Evolutionary conservation across 2,888 invertebrate genomes (phyloP).

Genomic region (Limnephilus lunatus): DNA sequence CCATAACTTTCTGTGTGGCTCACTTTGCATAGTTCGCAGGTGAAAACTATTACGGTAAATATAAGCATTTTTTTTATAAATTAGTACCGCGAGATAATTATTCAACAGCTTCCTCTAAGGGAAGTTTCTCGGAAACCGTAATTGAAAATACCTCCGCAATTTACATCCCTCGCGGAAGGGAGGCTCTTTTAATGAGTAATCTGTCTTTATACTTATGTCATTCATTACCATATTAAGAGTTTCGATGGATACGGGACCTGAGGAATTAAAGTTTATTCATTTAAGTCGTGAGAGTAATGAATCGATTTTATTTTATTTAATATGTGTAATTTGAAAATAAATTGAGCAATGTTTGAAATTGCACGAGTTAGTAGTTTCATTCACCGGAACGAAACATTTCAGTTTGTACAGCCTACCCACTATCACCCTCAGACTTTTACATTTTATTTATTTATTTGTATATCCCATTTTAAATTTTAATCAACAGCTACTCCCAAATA

Average conservation of each 20-base stretch:
- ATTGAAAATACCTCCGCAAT: constrained; percentile 62
- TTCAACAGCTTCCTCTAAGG: constrained; percentile 42
- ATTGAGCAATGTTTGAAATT: background rate
- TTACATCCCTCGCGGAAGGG: constrained; percentile 30
- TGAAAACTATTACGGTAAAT: constrained; percentile 37
- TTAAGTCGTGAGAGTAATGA: background rate
- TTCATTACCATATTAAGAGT: constrained; percentile 51
- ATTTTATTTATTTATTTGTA: no score
- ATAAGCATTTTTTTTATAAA: constrained; percentile 38
- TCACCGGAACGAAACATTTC: no score
- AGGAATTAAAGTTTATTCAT: background rate
- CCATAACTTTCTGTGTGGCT: constrained; percentile 5
- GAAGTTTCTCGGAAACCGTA: constrained; percentile 57
- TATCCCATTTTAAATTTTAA: no score
- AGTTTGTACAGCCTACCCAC: no score
- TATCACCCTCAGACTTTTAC: no score
- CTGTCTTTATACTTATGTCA: constrained; percentile 49
- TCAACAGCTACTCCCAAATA: no score
- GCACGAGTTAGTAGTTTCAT: background rate
- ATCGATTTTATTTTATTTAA: background rate
- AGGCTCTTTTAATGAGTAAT: constrained; percentile 55
- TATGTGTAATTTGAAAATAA: background rate
- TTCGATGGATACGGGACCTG: background rate
- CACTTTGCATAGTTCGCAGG: constrained; percentile 17
- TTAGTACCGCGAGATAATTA: constrained; percentile 50